A percentile compares a stretch with the other conserved stretches of the same genome.
Evolutionary conservation across 1,140 invertebrate species (phyloP).

Genomic region (Penaeus vannamei): DNA sequence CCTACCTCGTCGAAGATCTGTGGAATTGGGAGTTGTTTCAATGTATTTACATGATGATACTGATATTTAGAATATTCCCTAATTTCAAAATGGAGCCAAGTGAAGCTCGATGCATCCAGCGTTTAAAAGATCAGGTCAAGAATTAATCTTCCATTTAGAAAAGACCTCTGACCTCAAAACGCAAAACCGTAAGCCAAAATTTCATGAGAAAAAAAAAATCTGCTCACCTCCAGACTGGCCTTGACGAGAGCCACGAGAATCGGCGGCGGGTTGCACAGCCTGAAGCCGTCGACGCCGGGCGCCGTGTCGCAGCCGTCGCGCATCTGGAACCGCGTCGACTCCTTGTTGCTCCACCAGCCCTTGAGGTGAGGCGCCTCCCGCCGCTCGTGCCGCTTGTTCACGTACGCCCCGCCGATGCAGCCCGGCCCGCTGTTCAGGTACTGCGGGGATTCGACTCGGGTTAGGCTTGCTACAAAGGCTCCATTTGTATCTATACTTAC

Average conservation of each 20-base stretch:
- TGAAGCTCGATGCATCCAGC: too few relatives aligned
- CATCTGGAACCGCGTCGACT: constrained; percentile 69
- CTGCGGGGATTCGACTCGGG: constrained; percentile 68
- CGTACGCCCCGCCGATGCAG: constrained; percentile 75
- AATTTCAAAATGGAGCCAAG: too few relatives aligned
- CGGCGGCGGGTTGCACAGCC: constrained; percentile 76
- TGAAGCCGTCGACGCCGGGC: constrained; percentile 74
- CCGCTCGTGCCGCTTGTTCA: constrained; percentile 72
- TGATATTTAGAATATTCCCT: too few relatives aligned
- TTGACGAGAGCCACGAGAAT: constrained; percentile 74
- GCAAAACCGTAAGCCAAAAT: not conserved
- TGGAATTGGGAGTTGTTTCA: not conserved
- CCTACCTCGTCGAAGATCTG: constrained; percentile 75
- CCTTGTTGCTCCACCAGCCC: constrained; percentile 72
- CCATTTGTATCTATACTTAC: not conserved
- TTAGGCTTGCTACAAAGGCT: not conserved
- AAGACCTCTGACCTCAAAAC: not conserved
- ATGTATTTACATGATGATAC: not conserved
- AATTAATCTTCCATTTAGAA: not conserved
- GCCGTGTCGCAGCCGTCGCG: constrained; percentile 72
- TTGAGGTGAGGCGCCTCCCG: constrained; percentile 69
- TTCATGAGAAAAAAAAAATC: too few relatives aligned
- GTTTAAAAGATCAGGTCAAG: not conserved
- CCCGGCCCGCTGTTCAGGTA: constrained; percentile 78
- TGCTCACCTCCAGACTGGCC: constrained; percentile 74